A percentile compares a stretch with the other conserved stretches of the same genome.
Conservation (phyloP, 2,113 vertebrate species). For the Xyliphius kryptos region DNA sequence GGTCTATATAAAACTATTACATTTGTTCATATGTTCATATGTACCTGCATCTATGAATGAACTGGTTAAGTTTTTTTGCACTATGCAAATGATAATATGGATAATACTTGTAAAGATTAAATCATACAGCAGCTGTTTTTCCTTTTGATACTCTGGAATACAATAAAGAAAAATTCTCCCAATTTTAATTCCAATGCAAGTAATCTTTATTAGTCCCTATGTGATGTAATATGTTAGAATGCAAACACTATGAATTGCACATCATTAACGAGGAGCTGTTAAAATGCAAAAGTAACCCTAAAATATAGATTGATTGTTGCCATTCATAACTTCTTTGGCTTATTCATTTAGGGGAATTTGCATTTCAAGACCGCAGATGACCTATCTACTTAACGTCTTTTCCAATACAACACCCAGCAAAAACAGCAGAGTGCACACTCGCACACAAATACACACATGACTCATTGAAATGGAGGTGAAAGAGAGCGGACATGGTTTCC, state of each 20-base stretch:
- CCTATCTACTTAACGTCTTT: slow-evolving; percentile 18
- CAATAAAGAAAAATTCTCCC: too few relatives aligned
- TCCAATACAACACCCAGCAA: slow-evolving; percentile 15
- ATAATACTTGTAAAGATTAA: too few relatives aligned
- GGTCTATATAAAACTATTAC: too few relatives aligned
- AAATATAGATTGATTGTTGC: slow-evolving; percentile 19
- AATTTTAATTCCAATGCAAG: too few relatives aligned
- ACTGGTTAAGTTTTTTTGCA: too few relatives aligned
- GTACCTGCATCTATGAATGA: too few relatives aligned
- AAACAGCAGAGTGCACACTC: slow-evolving; percentile 13
- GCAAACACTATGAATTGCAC: neutral
- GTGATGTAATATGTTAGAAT: too few relatives aligned
- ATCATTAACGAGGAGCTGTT: neutral
- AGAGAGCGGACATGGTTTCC: slow-evolving; percentile 6
- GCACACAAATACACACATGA: slow-evolving; percentile 6
- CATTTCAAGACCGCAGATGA: slow-evolving; percentile 18
- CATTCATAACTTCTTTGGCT: slow-evolving; percentile 27
- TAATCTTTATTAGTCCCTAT: too few relatives aligned
- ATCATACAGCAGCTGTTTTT: too few relatives aligned
- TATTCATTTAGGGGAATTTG: slow-evolving; percentile 32
- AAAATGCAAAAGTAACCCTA: slow-evolving; percentile 12
- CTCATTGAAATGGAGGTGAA: slow-evolving; percentile 13
- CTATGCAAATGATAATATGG: too few relatives aligned
- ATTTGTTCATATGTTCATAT: too few relatives aligned
- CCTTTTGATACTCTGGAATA: too few relatives aligned